Evolutionary conservation across 2,797 vertebrate species (phyloP).

Genomic region (Sternarchorhynchus goeldii): DNA sequence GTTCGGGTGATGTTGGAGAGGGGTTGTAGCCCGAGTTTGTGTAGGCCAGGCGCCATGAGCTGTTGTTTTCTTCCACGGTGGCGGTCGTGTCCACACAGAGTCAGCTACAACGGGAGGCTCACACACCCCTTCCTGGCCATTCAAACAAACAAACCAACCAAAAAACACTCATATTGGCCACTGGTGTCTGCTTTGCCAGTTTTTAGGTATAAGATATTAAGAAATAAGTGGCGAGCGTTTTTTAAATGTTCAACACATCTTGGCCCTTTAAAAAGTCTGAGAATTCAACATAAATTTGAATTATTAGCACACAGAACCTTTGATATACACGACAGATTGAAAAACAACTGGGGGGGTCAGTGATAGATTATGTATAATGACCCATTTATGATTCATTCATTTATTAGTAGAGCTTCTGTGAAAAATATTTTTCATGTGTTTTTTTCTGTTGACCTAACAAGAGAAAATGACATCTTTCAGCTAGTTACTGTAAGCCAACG

Average conservation of each 20-base stretch:
- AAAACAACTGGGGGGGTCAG: too few species aligned
- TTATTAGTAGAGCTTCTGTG: too few species aligned
- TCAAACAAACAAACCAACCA: neutral
- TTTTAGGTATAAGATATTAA: neutral
- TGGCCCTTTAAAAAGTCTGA: too few species aligned
- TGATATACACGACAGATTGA: too few species aligned
- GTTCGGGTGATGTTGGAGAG: conserved; percentile 72
- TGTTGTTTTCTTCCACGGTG: conserved; percentile 72
- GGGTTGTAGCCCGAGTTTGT: conserved; percentile 82
- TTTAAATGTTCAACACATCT: too few species aligned
- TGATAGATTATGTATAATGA: too few species aligned
- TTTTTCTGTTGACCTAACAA: neutral
- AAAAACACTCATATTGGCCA: neutral
- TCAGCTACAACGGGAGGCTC: conserved; percentile 83
- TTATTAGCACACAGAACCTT: too few species aligned
- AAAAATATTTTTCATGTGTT: neutral
- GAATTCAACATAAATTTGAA: too few species aligned
- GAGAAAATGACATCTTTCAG: neutral
- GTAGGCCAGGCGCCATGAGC: conserved; percentile 75
- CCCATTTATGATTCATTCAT: too few species aligned
- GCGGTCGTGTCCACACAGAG: conserved; percentile 80
- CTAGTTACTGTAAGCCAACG: neutral
- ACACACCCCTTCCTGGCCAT: conserved; percentile 66
- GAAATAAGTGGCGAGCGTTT: too few species aligned
- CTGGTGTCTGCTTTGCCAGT: too few species aligned